Conservation (phyloP, 2,888 invertebrate species). For the Heliothis peltigera region DNA sequence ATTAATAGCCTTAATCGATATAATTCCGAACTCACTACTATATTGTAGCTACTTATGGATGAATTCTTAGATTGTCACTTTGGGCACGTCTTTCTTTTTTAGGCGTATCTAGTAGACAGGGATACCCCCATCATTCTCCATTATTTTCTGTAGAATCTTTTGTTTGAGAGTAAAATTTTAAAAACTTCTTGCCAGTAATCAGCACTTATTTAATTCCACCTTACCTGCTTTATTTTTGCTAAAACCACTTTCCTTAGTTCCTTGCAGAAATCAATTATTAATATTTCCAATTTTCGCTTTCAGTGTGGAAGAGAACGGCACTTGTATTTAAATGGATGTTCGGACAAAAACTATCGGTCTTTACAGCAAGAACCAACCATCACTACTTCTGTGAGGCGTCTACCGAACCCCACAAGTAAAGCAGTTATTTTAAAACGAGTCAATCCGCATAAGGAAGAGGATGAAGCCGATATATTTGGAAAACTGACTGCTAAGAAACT, state of each 20-base stretch:
- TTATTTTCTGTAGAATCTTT: too few relatives aligned
- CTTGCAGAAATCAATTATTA: neutral
- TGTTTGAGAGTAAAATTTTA: too few relatives aligned
- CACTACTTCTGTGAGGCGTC: neutral
- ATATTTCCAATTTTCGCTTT: conserved; percentile 3
- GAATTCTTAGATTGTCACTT: too few relatives aligned
- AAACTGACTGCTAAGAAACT: conserved; percentile 44
- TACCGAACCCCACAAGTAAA: neutral
- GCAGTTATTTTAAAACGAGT: conserved; percentile 31
- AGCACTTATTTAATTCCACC: neutral
- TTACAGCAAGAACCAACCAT: conserved; percentile 18
- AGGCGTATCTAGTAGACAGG: too few relatives aligned
- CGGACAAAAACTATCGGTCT: neutral
- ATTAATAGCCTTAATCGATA: too few relatives aligned
- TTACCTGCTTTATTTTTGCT: neutral
- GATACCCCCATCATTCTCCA: too few relatives aligned
- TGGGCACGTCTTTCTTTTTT: too few relatives aligned
- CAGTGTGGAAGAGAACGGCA: conserved; percentile 14
- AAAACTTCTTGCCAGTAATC: too few relatives aligned
- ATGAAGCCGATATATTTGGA: conserved; percentile 42
- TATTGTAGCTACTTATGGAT: too few relatives aligned
- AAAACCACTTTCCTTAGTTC: neutral
- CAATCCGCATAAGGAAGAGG: conserved; percentile 3
- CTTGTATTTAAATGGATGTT: conserved; percentile 12
- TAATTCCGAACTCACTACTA: too few relatives aligned